Conservation (phyloP, 2,888 invertebrate genomes). For the Campaea margaritaria region DNA sequence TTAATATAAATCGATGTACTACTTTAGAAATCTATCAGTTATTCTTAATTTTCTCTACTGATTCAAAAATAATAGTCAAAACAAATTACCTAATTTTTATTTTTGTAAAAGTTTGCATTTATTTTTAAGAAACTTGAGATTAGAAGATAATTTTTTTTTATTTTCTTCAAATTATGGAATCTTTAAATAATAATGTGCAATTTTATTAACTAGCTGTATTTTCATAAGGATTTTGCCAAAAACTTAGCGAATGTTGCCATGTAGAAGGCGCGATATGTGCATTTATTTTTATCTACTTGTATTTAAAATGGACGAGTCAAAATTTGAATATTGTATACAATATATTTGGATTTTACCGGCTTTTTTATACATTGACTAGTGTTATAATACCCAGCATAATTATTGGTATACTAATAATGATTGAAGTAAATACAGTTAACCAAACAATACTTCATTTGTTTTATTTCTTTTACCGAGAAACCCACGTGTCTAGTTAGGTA, state of each 20-base stretch:
- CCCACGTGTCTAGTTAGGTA: too few relatives aligned
- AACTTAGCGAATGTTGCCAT: constrained; percentile 72
- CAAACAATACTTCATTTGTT: constrained; percentile 51
- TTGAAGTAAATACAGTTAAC: constrained; percentile 73
- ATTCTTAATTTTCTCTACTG: constrained; percentile 5
- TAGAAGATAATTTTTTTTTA: constrained; percentile 56
- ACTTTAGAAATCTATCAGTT: constrained; percentile 15
- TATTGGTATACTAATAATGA: constrained; percentile 63
- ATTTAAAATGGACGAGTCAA: constrained; percentile 58
- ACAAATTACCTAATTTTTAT: constrained; percentile 43
- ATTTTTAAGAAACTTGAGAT: constrained; percentile 45
- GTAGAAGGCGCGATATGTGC: constrained; percentile 74
- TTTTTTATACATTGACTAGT: constrained; percentile 77
- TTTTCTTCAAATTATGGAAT: constrained; percentile 48
- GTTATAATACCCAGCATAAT: constrained; percentile 64
- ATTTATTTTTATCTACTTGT: constrained; percentile 76
- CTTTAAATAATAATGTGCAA: constrained; percentile 54
- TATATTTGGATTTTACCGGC: constrained; percentile 68
- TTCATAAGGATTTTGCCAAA: constrained; percentile 69
- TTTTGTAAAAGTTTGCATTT: constrained; percentile 50
- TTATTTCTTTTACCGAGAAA: constrained; percentile 42
- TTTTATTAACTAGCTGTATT: constrained; percentile 55
- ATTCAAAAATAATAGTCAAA: constrained; percentile 2
- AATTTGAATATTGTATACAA: constrained; percentile 66
- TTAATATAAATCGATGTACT: constrained; percentile 22